Evolutionary conservation across 2,797 vertebrate genomes (phyloP).

Genomic region (Loriculus beryllinus): DNA sequence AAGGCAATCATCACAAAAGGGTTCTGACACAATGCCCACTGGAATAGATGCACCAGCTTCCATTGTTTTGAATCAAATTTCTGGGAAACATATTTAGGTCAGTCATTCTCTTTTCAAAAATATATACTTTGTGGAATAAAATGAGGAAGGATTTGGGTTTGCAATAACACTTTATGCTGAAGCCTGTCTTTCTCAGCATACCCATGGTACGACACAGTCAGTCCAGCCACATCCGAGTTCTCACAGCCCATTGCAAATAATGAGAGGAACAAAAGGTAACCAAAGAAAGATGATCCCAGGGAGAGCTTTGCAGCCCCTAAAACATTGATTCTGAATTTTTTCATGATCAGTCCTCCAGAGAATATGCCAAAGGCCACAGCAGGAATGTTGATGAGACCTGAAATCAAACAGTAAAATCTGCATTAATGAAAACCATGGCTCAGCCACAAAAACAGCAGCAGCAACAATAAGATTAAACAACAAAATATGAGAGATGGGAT

Average conservation of each 20-base stretch:
- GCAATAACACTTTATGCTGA: not conserved
- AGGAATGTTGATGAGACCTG: constrained; percentile 93
- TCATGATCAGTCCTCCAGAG: constrained; percentile 90
- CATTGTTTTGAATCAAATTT: not conserved
- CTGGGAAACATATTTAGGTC: not conserved
- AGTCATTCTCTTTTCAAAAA: not conserved
- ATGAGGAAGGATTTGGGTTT: not conserved
- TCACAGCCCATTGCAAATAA: constrained; percentile 89
- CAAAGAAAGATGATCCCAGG: constrained; percentile 84
- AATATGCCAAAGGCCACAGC: constrained; percentile 94
- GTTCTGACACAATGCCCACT: not conserved
- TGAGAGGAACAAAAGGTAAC: constrained; percentile 87
- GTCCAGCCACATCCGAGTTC: constrained; percentile 85
- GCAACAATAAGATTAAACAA: not conserved
- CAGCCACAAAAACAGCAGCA: not conserved
- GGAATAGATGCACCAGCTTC: not conserved
- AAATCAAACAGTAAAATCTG: not conserved
- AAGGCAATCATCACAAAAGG: not conserved
- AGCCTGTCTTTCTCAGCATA: constrained; percentile 62
- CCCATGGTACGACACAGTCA: constrained; percentile 87
- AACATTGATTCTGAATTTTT: constrained; percentile 84
- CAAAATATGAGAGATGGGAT: not conserved
- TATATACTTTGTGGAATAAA: not conserved
- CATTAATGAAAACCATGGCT: not conserved
- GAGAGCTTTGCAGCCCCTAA: constrained; percentile 87